Percentiles rank a stretch among this genome's conserved stretches.
Conservation (phyloP, 2,113 vertebrate genomes). For the Cebidichthys violaceus region DNA sequence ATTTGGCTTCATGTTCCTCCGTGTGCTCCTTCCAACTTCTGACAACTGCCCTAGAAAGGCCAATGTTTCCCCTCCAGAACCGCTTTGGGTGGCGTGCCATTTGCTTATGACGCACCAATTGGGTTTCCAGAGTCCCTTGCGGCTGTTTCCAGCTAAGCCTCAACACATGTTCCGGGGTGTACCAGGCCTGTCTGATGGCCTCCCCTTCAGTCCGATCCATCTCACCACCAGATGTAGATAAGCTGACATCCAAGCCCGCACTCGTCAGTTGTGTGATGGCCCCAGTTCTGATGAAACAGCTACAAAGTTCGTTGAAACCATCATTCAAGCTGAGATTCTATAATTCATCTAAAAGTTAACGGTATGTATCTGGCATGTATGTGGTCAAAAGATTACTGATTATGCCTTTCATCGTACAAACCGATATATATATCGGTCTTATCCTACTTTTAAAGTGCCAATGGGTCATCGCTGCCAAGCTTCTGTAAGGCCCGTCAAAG, state of each 20-base stretch:
- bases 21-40: not conserved
- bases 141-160: slow-evolving; percentile 29
- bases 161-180: slow-evolving; percentile 8
- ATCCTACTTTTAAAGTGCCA: slow-evolving; percentile 9
- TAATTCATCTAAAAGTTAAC: not conserved
- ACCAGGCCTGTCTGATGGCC: not conserved
- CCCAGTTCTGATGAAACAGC: not conserved
- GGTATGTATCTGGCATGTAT: not conserved
- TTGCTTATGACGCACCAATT: not conserved
- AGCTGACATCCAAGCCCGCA: not conserved
- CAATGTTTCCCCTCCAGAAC: not conserved
- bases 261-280: not conserved
- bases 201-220: slow-evolving; percentile 8
- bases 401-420: not conserved
- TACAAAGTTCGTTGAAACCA: not conserved
- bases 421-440: not conserved
- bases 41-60: not conserved
- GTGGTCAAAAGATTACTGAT: no score
- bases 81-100: not conserved
- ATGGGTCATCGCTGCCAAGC: slow-evolving; percentile 32
- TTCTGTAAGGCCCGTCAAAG: slow-evolving; percentile 32
- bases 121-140: not conserved
- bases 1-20: not conserved
- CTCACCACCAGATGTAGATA: slow-evolving; percentile 42
- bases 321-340: not conserved